Evolutionary conservation across 2,888 invertebrate species (phyloP).

Genomic region (Lepidochitona cinerea): DNA sequence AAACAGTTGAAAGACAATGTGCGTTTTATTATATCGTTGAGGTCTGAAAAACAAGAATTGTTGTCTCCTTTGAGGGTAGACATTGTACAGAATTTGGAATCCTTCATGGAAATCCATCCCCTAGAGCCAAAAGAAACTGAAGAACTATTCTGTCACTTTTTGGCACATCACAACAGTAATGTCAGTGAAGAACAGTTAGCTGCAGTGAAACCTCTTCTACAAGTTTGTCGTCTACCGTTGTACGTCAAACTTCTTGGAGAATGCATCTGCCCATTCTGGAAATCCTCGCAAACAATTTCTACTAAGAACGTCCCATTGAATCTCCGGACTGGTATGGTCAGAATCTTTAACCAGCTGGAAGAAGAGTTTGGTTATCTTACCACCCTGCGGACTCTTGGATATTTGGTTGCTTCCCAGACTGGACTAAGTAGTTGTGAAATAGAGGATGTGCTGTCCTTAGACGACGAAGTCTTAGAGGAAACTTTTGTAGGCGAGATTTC

Average conservation of each 20-base stretch:
- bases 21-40: slow-evolving; percentile 58
- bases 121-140: slow-evolving; percentile 35
- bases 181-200: not conserved
- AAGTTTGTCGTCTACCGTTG: not conserved
- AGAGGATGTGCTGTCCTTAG: slow-evolving; percentile 68
- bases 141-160: slow-evolving; percentile 36
- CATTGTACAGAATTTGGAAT: slow-evolving; percentile 25
- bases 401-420: slow-evolving; percentile 60
- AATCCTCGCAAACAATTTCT: not conserved
- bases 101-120: slow-evolving; percentile 31
- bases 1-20: slow-evolving; percentile 53
- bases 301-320: not conserved
- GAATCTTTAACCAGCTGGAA: not conserved
- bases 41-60: slow-evolving; percentile 42
- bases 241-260: not conserved
- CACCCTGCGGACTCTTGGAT: slow-evolving; percentile 26
- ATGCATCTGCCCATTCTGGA: not conserved
- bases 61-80: slow-evolving; percentile 43
- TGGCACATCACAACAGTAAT: not conserved
- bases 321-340: not conserved
- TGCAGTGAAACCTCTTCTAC: not conserved
- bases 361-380: not conserved
- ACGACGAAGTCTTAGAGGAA: slow-evolving; percentile 61
- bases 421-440: slow-evolving; percentile 69
- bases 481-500: slow-evolving; percentile 42